Evolutionary conservation across 2,888 invertebrate species (phyloP).

Genomic region (Tetropium fuscum): DNA sequence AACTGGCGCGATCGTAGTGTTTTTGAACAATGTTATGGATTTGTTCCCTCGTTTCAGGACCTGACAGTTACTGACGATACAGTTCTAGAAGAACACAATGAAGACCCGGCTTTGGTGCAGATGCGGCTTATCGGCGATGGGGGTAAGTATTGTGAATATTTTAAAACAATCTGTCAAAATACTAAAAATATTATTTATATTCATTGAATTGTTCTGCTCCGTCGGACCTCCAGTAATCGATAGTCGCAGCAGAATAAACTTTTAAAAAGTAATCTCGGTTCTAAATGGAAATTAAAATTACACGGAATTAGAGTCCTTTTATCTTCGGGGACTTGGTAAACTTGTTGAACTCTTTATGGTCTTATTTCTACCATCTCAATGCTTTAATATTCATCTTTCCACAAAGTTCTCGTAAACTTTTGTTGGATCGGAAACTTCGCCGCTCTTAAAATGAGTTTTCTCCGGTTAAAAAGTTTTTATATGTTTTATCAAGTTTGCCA

Average conservation of each 20-base stretch:
- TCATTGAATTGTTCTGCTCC: too few species aligned
- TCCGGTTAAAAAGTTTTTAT: constrained; percentile 32
- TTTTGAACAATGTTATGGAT: too few species aligned
- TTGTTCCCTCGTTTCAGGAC: constrained; percentile 77
- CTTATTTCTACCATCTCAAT: constrained; percentile 48
- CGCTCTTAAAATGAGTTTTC: constrained; percentile 50
- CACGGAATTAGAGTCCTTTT: constrained; percentile 22
- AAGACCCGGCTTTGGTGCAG: constrained; percentile 85
- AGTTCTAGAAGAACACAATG: constrained; percentile 87
- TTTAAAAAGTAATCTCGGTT: constrained; percentile 15
- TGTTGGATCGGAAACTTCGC: constrained; percentile 38
- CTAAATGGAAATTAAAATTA: constrained; percentile 22
- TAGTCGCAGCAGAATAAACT: neutral
- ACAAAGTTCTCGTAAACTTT: constrained; percentile 32
- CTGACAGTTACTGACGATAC: constrained; percentile 88
- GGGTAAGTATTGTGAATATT: constrained; percentile 69
- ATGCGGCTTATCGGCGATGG: constrained; percentile 88
- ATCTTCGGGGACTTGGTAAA: too few species aligned
- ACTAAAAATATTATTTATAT: too few species aligned
- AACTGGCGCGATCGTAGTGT: too few species aligned
- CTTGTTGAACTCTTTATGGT: constrained; percentile 39
- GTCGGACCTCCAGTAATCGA: too few species aligned
- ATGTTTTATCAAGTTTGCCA: constrained; percentile 35
- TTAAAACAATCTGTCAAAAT: too few species aligned
- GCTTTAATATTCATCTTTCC: constrained; percentile 31